These are phyloP conservation scores for Drosophila macrospina DNA, from an alignment of 2,888 invertebrate species.

Conservation along the genomic window DNA sequence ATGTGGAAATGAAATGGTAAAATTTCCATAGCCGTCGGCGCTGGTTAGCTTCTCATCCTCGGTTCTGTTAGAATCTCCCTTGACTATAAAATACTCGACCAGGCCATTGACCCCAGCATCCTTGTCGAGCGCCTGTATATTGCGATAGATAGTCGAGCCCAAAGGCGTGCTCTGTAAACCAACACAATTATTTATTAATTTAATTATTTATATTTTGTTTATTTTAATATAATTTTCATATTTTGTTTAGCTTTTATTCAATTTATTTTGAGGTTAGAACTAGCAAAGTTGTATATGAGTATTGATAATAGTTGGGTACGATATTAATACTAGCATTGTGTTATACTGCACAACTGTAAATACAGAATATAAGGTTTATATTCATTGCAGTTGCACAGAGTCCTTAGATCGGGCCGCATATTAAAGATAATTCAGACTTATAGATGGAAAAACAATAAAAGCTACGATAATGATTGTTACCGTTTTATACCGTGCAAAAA, in stretches of 20 bases:
- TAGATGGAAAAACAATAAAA: constrained; percentile 64
- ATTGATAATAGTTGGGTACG: neutral
- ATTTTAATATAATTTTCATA: too few relatives aligned
- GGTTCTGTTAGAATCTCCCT: constrained; percentile 86
- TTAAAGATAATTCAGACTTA: constrained; percentile 46
- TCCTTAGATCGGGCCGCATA: constrained; percentile 46
- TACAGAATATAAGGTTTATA: neutral
- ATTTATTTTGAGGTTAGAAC: too few relatives aligned
- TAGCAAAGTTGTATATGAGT: too few relatives aligned
- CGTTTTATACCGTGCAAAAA: constrained; percentile 67
- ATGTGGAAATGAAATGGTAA: constrained; percentile 94
- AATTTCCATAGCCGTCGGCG: constrained; percentile 93
- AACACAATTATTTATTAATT: neutral
- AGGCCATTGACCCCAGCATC: constrained; percentile 95
- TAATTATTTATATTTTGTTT: neutral
- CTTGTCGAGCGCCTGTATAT: constrained; percentile 91
- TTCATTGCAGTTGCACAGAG: neutral
- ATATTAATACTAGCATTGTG: too few relatives aligned
- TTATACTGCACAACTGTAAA: too few relatives aligned
- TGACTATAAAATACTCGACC: constrained; percentile 93
- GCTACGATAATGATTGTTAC: constrained; percentile 66
- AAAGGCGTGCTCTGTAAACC: constrained; percentile 91
- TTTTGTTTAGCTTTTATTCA: too few relatives aligned
- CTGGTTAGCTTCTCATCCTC: constrained; percentile 88
- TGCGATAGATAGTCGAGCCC: constrained; percentile 93